Conservation (phyloP, 92 coral and sea anemone genomes). For the Paragorgia papillata region DNA sequence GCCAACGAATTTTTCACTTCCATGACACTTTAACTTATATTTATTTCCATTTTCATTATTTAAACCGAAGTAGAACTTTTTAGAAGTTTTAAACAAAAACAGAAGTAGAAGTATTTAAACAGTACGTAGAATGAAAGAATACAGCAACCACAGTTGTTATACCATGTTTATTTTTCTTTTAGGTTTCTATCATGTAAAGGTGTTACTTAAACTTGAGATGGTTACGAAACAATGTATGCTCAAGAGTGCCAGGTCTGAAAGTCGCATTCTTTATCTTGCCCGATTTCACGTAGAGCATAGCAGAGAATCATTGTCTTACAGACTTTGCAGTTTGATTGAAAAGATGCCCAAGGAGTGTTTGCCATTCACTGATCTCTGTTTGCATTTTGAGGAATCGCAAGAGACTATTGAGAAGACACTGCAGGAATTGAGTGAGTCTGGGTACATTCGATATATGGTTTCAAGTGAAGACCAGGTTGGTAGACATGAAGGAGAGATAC, state of each 20-base stretch:
- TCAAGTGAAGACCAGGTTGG: neutral
- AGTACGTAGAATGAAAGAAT: no score
- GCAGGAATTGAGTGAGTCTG: neutral
- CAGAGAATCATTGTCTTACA: conserved; percentile 57
- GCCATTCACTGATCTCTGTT: neutral
- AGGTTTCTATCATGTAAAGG: conserved; percentile 71
- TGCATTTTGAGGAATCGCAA: neutral
- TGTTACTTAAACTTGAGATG: conserved; percentile 40
- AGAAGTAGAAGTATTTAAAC: no score
- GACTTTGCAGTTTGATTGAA: conserved; percentile 52
- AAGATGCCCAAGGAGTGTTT: conserved; percentile 55
- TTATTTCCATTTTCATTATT: no score
- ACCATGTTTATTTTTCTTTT: no score
- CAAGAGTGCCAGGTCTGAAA: neutral
- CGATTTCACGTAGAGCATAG: conserved; percentile 69
- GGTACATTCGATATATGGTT: neutral
- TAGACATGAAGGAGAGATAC: neutral
- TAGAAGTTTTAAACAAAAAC: no score
- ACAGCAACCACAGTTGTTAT: no score
- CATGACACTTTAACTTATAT: no score
- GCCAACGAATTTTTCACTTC: no score
- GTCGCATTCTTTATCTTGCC: conserved; percentile 16
- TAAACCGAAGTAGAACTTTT: no score
- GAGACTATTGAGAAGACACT: neutral
- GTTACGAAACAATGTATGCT: conserved; percentile 65